Base-by-base conservation (phyloP, 2,888 invertebrate genomes). In the Sericinus montela region DNA sequence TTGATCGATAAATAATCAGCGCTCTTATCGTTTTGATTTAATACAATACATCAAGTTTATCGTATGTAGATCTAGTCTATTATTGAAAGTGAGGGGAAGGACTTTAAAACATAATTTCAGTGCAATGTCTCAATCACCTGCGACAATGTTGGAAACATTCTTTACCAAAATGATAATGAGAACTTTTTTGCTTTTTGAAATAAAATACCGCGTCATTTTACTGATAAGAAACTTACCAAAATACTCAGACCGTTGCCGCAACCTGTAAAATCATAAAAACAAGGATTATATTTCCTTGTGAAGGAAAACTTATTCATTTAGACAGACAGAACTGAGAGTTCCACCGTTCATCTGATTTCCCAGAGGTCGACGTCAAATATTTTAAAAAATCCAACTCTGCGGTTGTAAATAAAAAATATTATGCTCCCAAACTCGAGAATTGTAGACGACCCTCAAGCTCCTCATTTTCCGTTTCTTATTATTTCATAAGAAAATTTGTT, bases 311-410 rank as follows among this genome's bases (percentile, higher is more conserved):
- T 58, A 67, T 49, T 49, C 44, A 49, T 49, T 49, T 49, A 36
- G 39, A 49, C 34, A 43, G 48, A 44, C 38, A 48, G 38, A 38
- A 40, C 49, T n/a, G 44, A 38, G 48, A 69, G 67, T 65, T 66
- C 67, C 69, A 61, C 61, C 71, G 71, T 73, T 73, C 70, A 67
- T 69, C 69, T 85, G 85, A 87, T 87, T 87, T 87, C 86, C 86
- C 86, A 69, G 66, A 76, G 86, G 86, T 67, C 74, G 60, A 67
- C 61, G 64, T 65, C 63, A 69, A 69, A 66, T 77, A 75, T 81
- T 84, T 80, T 76, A 72, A 69, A 80, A 80, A 82, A 81, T 77
- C 67, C 65, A 75, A 66, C 72, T 11, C 32, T 10, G 62, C 68
- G 66, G 69, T 76, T 76, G 48, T 74, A 75, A 76, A 75, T 66